Evolutionary conservation across 2,113 vertebrate genomes (phyloP).

Genomic region (Microtus oregoni): DNA sequence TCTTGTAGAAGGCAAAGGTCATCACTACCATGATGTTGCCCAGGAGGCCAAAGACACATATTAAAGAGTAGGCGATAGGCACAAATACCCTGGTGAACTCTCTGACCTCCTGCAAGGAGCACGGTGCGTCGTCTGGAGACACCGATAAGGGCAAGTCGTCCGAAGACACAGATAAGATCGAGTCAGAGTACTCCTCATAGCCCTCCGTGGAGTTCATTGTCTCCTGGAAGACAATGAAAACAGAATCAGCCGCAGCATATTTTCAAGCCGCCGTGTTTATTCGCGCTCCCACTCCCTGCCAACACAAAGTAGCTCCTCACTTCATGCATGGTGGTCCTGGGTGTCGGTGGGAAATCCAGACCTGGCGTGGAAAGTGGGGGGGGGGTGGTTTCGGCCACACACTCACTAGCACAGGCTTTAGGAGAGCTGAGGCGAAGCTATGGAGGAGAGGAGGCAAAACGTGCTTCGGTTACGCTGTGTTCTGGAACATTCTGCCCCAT

Average conservation of each 20-base stretch:
- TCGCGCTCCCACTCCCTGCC: background rate
- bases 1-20: slow-evolving; percentile 93
- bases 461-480: fast-evolving
- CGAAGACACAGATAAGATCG: background rate
- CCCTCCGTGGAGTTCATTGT: fast-evolving
- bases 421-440: background rate
- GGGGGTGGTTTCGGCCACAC: background rate
- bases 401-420: fast-evolving
- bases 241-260: fast-evolving
- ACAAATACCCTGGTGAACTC: slow-evolving; percentile 84
- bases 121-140: fast-evolving
- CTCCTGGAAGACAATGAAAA: background rate
- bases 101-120: slow-evolving; percentile 78
- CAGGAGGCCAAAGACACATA: slow-evolving; percentile 90
- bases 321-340: slow-evolving; percentile 63
- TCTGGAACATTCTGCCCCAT: background rate
- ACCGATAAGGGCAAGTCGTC: background rate
- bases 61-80: slow-evolving; percentile 87
- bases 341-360: background rate
- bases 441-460: background rate
- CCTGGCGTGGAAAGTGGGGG: fast-evolving
- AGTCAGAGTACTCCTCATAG: background rate
- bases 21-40: slow-evolving; percentile 93
- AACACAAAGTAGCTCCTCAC: slow-evolving; percentile 65
- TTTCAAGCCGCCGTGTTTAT: fast-evolving